Evolutionary conservation across 1,140 invertebrate genomes (phyloP), one percentile per base, ranked within the genome.

Genomic region (Ptiloglossa arizonensis): DNA sequence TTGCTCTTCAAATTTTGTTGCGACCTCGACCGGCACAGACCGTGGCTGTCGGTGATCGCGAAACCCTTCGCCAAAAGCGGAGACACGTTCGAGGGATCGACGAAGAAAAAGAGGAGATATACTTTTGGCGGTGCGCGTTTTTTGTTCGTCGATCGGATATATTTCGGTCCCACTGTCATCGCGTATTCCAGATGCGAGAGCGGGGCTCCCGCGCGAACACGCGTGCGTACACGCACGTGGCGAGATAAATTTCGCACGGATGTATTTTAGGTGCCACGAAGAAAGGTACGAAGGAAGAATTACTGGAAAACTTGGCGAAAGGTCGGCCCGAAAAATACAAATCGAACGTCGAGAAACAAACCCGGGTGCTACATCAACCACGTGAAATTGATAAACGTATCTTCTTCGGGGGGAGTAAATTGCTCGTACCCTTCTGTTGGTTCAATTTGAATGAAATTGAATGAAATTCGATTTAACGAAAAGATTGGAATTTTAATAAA

Each of bases 141-240:
- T 81, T 79, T 81, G 75, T 68, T 81, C 75, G 67, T 79, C 54
- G 56, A 79, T 79, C 67, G 68, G 63, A 79, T 81, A 81, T 81
- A 81, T 81, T 81, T 81, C 76, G 62, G 80, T 81, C 76, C 68
- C 76, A 81, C 80, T 81, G 80, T 81, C 80, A 81, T 81, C 80
- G 69, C 80, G 80, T 81, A 79, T 79, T 69, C 80, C 80, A 81
- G 80, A 81, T 81, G 80, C 59, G 73, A 66, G 69, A 62, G 11
- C 19, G 19, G 27, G n/a, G 38, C 46, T 66, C 74, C 22, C 35
- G n/a, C 59, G 22, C 29, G 19, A n/a, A 50, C 48, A 32, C 27
- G 13, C 59, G n/a, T 35, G 13, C 19, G 44, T 67, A 52, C 38
- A 71, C 57, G 67, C 41, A 44, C 44, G 63, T 59, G 54, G 41